These are phyloP conservation scores for Megaptera novaeangliae DNA, from an alignment of 2,113 vertebrate species.

Conservation along the genomic window DNA sequence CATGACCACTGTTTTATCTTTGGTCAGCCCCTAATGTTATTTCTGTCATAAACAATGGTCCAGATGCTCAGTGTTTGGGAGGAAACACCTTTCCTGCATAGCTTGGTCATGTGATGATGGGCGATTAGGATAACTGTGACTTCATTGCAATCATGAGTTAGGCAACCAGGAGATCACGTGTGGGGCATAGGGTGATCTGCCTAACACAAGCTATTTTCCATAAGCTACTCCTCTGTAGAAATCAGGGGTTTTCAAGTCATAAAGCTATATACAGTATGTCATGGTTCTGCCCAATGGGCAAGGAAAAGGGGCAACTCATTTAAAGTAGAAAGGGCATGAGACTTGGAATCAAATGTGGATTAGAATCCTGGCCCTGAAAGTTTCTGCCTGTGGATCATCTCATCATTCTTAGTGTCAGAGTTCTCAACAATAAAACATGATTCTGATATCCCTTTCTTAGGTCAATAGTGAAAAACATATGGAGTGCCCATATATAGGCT, in stretches of 20 bases:
- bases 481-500: background rate
- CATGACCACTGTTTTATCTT: slow-evolving; percentile 22
- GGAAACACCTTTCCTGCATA: slow-evolving; percentile 73
- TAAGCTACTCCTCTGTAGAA: background rate
- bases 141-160: slow-evolving; percentile 46
- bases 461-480: background rate
- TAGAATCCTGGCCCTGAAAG: background rate
- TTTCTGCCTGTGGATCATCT: background rate
- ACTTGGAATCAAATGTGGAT: background rate
- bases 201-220: background rate
- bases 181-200: background rate
- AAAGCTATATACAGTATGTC: background rate
- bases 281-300: background rate
- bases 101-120: slow-evolving; percentile 55
- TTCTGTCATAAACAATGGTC: slow-evolving; percentile 65
- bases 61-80: slow-evolving; percentile 36
- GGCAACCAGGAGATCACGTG: slow-evolving; percentile 40
- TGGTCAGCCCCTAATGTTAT: slow-evolving; percentile 26
- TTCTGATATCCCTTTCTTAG: background rate
- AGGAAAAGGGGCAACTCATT: background rate
- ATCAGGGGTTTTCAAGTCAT: background rate
- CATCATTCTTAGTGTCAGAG: background rate
- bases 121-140: slow-evolving; percentile 50
- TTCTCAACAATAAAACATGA: background rate
- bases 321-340: background rate